phyloP scores from a whole-genome alignment of 2,888 invertebrate genomes.

The Abrostola triplasia region DNA sequence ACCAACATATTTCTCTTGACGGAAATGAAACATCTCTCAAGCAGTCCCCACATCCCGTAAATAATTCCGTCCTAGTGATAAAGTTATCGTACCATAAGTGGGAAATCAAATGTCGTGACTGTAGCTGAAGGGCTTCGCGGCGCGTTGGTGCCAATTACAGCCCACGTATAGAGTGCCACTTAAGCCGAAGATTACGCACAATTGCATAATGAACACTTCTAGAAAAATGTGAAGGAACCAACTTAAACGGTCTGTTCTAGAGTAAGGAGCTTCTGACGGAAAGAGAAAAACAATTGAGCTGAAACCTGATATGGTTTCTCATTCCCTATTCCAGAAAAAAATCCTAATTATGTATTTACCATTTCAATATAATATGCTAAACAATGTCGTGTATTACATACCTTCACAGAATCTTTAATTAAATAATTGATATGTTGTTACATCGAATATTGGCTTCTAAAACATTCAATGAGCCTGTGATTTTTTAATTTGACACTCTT shows the following conservation, averaged over 20 bases:
- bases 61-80: conserved; percentile 38
- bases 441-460: background rate
- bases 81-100: conserved; percentile 34
- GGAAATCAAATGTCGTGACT: conserved; percentile 70
- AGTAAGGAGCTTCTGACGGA: background rate
- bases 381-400: background rate
- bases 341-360: too few species aligned
- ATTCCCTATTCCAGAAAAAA: too few species aligned
- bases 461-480: too few species aligned
- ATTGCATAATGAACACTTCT: conserved; percentile 52
- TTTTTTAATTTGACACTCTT: too few species aligned
- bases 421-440: background rate
- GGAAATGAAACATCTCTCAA: conserved; percentile 19
- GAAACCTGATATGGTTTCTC: conserved; percentile 12
- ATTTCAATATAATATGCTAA: too few species aligned
- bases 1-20: conserved; percentile 24
- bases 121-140: conserved; percentile 60
- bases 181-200: conserved; percentile 54
- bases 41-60: conserved; percentile 26
- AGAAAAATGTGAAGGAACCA: conserved; percentile 25
- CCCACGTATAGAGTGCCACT: conserved; percentile 48
- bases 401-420: background rate
- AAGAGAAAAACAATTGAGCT: conserved; percentile 29
- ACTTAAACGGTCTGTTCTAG: conserved; percentile 3
- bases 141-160: conserved; percentile 65